Percentiles rank a stretch among this genome's conserved stretches.
Conservation (phyloP, 2,888 invertebrate species). For the Pachycephus smyrnensis region DNA sequence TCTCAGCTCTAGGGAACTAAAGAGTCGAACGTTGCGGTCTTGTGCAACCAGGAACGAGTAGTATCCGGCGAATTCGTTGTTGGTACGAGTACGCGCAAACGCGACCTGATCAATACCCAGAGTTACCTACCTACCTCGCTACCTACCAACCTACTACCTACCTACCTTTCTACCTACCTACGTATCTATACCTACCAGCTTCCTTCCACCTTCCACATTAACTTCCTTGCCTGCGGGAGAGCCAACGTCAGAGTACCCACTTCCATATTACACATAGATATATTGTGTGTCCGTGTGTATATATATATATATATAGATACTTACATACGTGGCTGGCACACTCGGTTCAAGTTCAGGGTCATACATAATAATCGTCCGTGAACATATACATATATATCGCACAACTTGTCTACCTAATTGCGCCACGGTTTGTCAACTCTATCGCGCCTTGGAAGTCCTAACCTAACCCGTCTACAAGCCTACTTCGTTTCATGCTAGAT, state of each 20-base stretch:
- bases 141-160: slow-evolving; percentile 25
- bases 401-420: not conserved
- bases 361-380: not conserved
- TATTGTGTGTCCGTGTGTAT: not conserved
- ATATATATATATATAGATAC: not conserved
- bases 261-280: not conserved
- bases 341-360: slow-evolving; percentile 45
- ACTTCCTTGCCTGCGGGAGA: not conserved
- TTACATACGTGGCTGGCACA: not conserved
- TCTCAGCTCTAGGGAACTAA: not conserved
- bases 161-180: slow-evolving; percentile 27
- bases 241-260: not conserved
- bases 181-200: slow-evolving; percentile 12
- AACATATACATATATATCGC: not conserved
- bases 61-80: slow-evolving; percentile 34
- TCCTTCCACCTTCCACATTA: not conserved
- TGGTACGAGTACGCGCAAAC: slow-evolving; percentile 42
- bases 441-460: not conserved
- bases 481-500: not conserved
- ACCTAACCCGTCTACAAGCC: not conserved
- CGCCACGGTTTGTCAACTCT: not conserved
- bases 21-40: slow-evolving; percentile 19
- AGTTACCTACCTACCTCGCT: slow-evolving; percentile 33
- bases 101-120: slow-evolving; percentile 47
- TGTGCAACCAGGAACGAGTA: not conserved